Base-by-base conservation (phyloP, 2,113 vertebrate genomes). In the Ornithorhynchus anatinus region DNA sequence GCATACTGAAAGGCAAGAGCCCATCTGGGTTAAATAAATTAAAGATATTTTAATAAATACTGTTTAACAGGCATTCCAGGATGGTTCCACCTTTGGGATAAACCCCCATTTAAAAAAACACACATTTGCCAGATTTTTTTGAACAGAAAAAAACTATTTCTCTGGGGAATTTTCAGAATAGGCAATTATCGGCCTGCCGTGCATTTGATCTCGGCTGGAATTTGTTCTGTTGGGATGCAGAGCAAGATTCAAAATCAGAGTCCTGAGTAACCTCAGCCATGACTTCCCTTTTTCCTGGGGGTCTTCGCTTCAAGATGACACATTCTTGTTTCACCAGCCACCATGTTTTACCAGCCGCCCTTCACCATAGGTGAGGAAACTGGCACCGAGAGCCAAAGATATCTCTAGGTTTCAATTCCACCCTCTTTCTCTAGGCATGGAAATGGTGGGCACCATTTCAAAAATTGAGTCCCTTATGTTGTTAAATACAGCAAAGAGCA, bases 401-500 rank as follows among this genome's bases (percentile, higher is more conserved):
- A 71, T 69, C 45, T 2, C 45, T 61, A 42, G 27, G 40, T 38
- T 56, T 69, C 11, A 65, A 50, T 0, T 10, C 52, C 35, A 76
- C 22, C 40, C 42, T 16, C 23, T n/a, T 47, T 80, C 51, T 80
- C n/a, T 62, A n/a, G n/a, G n/a, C n/a, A n/a, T n/a, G n/a, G 32
- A 35, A 69, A 29, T 43, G 32, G 52, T 36, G 0, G 59, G 67
- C 63, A 72, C 44, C 63, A 51, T 37, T 69, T 75, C 77, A 58
- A 72, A 85, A 79, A 35, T 67, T 62, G 83, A 75, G 80, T 88
- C 81, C 74, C 56, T 32, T 77, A 67, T 66, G 52, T 84, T 84
- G 72, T 27, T 82, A 83, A 90, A 81, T 57, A 59, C 67, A 86
- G 81, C 74, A 74, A 66, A 72, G 38, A 89, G 78, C 63, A 80